These are phyloP conservation scores for Turnix velox DNA, from an alignment of 2,113 vertebrate genomes.

Conservation along the genomic window DNA sequence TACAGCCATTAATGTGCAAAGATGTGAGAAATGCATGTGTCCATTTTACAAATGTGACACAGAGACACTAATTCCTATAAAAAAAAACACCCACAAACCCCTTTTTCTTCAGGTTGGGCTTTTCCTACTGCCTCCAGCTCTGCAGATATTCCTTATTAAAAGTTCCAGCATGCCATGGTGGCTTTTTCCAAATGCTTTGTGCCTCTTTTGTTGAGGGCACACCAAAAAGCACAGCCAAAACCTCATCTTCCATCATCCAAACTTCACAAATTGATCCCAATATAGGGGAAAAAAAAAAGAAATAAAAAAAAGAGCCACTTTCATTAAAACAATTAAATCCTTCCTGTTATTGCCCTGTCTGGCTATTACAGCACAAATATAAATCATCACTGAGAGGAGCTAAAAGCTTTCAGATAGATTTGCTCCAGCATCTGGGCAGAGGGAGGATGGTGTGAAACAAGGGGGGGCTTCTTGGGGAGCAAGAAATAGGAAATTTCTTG, in stretches of 20 bases:
- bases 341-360: background rate
- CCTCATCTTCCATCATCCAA: background rate
- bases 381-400: conserved; percentile 20
- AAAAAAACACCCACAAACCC: too few species aligned
- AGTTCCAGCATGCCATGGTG: background rate
- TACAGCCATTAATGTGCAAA: conserved; percentile 63
- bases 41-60: conserved; percentile 58
- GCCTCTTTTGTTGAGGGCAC: background rate
- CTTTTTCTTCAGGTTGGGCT: conserved; percentile 53
- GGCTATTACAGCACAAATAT: background rate
- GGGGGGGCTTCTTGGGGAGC: fast-evolving
- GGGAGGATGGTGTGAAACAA: background rate
- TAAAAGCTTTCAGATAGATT: conserved; percentile 30
- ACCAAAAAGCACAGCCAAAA: fast-evolving
- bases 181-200: background rate
- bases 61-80: conserved; percentile 38
- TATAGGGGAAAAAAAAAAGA: too few species aligned
- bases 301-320: background rate
- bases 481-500: background rate
- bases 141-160: background rate
- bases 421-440: background rate
- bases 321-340: conserved; percentile 47
- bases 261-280: background rate
- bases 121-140: background rate
- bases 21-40: conserved; percentile 64